Conservation (phyloP, 2,888 invertebrate species). For the Metellina segmentata region DNA sequence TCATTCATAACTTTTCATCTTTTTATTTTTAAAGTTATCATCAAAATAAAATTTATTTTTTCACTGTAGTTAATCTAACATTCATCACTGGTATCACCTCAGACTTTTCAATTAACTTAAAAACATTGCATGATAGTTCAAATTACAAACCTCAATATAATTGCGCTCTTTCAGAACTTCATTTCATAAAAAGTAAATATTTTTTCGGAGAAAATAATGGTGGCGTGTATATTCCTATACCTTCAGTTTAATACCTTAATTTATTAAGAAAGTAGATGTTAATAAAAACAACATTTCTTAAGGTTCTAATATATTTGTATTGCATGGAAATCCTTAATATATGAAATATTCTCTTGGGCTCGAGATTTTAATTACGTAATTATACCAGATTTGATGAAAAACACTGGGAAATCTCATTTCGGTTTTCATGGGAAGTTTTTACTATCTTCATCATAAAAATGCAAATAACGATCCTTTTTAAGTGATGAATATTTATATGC, state of each 20-base stretch:
- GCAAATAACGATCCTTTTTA: constrained; percentile 59
- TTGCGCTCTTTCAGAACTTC: too few species aligned
- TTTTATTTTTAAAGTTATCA: too few species aligned
- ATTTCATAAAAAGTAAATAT: too few species aligned
- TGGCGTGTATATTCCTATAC: background rate
- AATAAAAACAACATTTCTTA: background rate
- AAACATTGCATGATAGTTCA: too few species aligned
- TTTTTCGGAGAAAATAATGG: background rate
- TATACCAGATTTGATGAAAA: constrained; percentile 24
- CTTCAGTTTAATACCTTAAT: background rate
- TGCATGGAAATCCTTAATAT: constrained; percentile 9
- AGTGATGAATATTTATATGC: constrained; percentile 61
- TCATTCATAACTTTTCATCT: too few species aligned
- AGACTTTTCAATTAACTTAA: too few species aligned
- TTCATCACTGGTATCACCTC: too few species aligned
- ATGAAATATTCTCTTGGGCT: background rate
- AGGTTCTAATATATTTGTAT: background rate
- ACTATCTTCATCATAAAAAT: constrained; percentile 37
- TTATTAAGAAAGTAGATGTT: background rate
- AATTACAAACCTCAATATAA: too few species aligned
- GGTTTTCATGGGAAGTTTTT: background rate
- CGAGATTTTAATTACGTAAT: constrained; percentile 25
- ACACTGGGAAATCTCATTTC: constrained; percentile 7
- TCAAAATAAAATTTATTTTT: too few species aligned
- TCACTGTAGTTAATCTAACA: too few species aligned